Conservation (phyloP, 2,113 vertebrate genomes). For the Alethe diademata region DNA sequence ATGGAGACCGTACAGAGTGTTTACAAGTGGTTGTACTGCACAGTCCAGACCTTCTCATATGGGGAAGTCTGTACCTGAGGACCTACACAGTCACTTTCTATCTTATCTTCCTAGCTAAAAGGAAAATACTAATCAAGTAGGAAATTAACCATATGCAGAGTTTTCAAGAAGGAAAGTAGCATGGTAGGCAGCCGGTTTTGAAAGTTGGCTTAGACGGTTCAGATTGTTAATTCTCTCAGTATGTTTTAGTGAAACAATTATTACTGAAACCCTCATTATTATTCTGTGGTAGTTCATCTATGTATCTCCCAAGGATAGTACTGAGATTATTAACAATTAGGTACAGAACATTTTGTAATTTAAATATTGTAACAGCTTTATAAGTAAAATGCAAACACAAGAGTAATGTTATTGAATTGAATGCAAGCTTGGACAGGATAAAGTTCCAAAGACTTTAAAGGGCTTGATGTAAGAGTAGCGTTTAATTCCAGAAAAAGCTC, state of each 20-base stretch:
- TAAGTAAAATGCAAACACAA: not conserved
- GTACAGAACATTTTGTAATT: not conserved
- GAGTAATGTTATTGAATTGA: not conserved
- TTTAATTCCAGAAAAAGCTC: not conserved
- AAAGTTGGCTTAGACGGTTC: not conserved
- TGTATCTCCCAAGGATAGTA: not conserved
- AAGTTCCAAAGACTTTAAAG: not conserved
- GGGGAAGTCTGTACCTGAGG: not conserved
- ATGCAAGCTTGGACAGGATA: not conserved
- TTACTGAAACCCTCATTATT: not conserved
- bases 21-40: not conserved
- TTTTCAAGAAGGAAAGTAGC: not conserved
- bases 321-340: not conserved
- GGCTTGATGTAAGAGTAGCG: not conserved
- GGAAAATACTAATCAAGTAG: not conserved
- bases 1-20: not conserved
- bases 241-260: not conserved
- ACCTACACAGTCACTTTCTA: not conserved
- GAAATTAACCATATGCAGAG: not conserved
- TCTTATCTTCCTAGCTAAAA: not conserved
- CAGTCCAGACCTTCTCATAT: not conserved
- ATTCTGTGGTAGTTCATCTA: not conserved
- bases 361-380: not conserved
- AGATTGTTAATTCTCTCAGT: not conserved
- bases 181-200: not conserved